Evolutionary conservation across 2,113 vertebrate species (phyloP).

Genomic region (Ascaphus truei): DNA sequence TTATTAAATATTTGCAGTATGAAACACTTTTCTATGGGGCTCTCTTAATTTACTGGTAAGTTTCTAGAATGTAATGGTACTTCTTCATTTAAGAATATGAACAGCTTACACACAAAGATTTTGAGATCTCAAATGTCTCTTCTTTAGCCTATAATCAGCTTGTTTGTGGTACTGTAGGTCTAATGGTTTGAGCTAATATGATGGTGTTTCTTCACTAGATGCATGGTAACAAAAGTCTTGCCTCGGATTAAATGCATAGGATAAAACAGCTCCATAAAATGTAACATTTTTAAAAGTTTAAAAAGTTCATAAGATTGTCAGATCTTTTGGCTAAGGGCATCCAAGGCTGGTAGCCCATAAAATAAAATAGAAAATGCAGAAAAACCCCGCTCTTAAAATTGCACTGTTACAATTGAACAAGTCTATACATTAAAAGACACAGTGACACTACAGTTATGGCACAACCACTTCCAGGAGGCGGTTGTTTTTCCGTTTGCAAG

Average conservation of each 20-base stretch:
- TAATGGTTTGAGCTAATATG: not conserved
- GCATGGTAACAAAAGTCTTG: too few species aligned
- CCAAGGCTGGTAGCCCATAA: conserved; percentile 47
- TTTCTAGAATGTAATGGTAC: too few species aligned
- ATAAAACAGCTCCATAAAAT: not conserved
- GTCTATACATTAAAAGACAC: conserved; percentile 47
- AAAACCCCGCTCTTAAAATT: conserved; percentile 61
- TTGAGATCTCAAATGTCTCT: too few species aligned
- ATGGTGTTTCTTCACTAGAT: too few species aligned
- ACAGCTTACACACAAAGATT: too few species aligned
- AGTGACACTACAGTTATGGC: conserved; percentile 59
- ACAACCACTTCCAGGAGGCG: conserved; percentile 93
- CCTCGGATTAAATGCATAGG: not conserved
- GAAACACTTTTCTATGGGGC: too few species aligned
- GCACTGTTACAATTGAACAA: conserved; percentile 68
- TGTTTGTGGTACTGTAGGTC: too few species aligned
- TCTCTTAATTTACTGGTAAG: too few species aligned
- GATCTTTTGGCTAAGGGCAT: conserved; percentile 53
- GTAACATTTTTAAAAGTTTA: not conserved
- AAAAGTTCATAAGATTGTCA: conserved; percentile 28
- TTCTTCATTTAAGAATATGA: too few species aligned
- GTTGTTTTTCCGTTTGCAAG: conserved; percentile 96
- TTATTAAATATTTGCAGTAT: too few species aligned
- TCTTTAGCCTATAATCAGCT: too few species aligned
- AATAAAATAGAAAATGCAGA: conserved; percentile 44